phyloP scores from a whole-genome alignment of 2,113 vertebrate genomes.

The Semnornis frantzii region DNA sequence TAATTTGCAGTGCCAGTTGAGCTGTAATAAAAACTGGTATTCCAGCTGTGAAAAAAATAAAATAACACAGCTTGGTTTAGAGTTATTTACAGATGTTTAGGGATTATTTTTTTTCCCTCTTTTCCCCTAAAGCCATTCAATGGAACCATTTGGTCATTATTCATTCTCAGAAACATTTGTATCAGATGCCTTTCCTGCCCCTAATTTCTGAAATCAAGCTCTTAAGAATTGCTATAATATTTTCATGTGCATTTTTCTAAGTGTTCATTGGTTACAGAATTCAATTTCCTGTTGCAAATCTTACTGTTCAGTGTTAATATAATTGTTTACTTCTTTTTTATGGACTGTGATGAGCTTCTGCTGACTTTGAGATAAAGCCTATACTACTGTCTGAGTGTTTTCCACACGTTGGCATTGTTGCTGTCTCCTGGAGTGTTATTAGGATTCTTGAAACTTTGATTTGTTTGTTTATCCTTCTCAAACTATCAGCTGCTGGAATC shows the following conservation, averaged over 20 bases:
- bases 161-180: slow-evolving; percentile 56
- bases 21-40: slow-evolving; percentile 81
- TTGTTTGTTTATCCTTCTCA: slow-evolving; percentile 30
- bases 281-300: slow-evolving; percentile 48
- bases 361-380: slow-evolving; percentile 58
- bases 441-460: slow-evolving; percentile 19
- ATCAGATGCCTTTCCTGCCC: slow-evolving; percentile 26
- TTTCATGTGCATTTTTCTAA: too few relatives aligned
- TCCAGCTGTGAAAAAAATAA: slow-evolving; percentile 75
- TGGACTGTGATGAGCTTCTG: slow-evolving; percentile 28
- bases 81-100: slow-evolving; percentile 78
- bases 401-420: not conserved
- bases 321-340: slow-evolving; percentile 17
- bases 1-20: slow-evolving; percentile 81
- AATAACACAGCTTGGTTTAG: slow-evolving; percentile 74
- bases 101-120: not conserved
- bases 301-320: slow-evolving; percentile 19
- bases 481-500: not conserved
- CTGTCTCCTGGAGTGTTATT: slow-evolving; percentile 16
- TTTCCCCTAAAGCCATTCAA: not conserved
- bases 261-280: slow-evolving; percentile 61
- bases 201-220: slow-evolving; percentile 37
- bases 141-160: slow-evolving; percentile 66
- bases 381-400: not conserved
- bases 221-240: too few relatives aligned